These are phyloP conservation scores for Todiramphus chloris DNA, from an alignment of 2,113 vertebrate species.

Conservation along the genomic window DNA sequence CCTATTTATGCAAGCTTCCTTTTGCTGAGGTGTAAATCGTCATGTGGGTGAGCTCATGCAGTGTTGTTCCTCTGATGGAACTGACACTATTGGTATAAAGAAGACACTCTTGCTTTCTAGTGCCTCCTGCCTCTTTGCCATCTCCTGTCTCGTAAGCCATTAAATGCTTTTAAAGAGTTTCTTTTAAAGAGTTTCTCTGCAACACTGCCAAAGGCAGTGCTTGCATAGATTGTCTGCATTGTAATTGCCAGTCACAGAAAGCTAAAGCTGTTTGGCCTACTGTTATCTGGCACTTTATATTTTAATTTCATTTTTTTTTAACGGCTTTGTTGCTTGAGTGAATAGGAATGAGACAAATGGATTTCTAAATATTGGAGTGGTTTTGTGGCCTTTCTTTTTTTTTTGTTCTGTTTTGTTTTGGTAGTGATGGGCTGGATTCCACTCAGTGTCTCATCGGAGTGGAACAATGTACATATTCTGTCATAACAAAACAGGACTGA, in stretches of 20 bases:
- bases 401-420: neutral
- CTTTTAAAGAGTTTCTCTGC: neutral
- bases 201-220: neutral
- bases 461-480: neutral
- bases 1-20: neutral
- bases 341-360: neutral
- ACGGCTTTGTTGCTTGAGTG: neutral
- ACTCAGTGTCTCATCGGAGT: neutral
- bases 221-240: neutral
- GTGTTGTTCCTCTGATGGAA: neutral
- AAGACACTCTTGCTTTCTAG: neutral
- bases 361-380: neutral
- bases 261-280: neutral
- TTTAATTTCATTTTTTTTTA: conserved; percentile 30
- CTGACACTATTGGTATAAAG: neutral
- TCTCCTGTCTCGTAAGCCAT: neutral
- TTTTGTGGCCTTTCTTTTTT: neutral
- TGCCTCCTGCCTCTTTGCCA: neutral
- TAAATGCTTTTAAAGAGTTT: neutral
- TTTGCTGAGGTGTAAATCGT: neutral
- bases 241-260: neutral
- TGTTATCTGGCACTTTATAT: neutral
- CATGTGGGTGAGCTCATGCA: neutral
- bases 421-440: neutral
- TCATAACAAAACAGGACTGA: neutral